These are phyloP conservation scores for Apoda limacodes DNA, from an alignment of 2,888 invertebrate species.

Conservation along the genomic window DNA sequence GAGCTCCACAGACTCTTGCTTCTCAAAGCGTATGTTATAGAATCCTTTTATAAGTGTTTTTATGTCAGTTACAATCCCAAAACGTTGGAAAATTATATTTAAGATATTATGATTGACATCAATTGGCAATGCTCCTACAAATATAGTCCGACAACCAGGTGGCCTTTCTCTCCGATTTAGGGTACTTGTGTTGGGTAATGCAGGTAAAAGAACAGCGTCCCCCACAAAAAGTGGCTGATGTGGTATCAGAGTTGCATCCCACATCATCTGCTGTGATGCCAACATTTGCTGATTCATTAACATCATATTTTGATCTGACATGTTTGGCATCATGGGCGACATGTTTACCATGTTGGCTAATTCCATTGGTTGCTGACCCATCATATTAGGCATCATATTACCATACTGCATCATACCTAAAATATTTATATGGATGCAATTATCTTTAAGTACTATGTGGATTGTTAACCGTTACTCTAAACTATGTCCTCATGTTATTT, in stretches of 20 bases:
- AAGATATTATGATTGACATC: conserved; percentile 84
- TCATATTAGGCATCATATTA: conserved; percentile 17
- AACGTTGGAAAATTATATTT: conserved; percentile 87
- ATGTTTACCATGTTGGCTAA: conserved; percentile 26
- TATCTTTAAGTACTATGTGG: neutral
- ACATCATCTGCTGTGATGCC: conserved; percentile 29
- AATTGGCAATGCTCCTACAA: conserved; percentile 92
- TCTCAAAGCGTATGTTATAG: conserved; percentile 89
- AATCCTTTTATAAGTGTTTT: conserved; percentile 91
- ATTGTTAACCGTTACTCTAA: too few species aligned
- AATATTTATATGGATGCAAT: conserved; percentile 19
- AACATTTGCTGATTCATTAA: too few species aligned
- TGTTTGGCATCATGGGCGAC: conserved; percentile 41
- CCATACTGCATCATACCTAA: conserved; percentile 22
- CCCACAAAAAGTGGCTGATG: conserved; percentile 65
- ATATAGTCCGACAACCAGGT: conserved; percentile 90
- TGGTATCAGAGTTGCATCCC: conserved; percentile 18
- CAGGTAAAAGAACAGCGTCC: conserved; percentile 85
- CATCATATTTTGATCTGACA: conserved; percentile 72
- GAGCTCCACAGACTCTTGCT: conserved; percentile 83
- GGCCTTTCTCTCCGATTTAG: conserved; percentile 87
- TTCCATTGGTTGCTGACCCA: conserved; percentile 27
- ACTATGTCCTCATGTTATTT: conserved; percentile 15
- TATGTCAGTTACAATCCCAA: conserved; percentile 54
- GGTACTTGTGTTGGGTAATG: conserved; percentile 82